Evolutionary conservation across 2,888 invertebrate genomes (phyloP), one percentile per base, ranked within the genome.

Genomic region (Chrysolina oricalcia): DNA sequence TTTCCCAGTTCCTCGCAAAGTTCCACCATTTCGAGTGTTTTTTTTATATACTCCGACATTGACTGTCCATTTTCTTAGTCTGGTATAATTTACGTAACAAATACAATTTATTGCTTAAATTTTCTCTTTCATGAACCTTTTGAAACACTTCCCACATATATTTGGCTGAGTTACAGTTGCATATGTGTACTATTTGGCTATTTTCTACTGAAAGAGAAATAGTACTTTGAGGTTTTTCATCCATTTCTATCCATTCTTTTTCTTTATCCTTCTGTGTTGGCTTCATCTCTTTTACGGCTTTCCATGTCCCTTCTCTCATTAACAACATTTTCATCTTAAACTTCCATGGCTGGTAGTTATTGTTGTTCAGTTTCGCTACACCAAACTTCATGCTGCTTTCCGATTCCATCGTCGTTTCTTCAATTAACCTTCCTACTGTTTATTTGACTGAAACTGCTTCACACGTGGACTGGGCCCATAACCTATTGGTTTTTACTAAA

Each of bases 131-230:
- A 15, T 35, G 63, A 35, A 63, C 63, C 17, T 40, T 63, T 35
- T 63, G 35, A 11, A 35, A 17, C 35, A 63, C 23, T 23, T 35
- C 62, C 35, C 35, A 35, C 11, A 62, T 62, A 15, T 62, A 27
- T 23, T 63, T 40, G 11, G 63, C 35, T 35, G 63, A 63, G n/a
- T 3, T 63, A 35, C 63, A 40, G 15, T 56, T 56, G 23, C 56
- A 21, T 3, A 56, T 56, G 27, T 27, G 27, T 27, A 27, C 27
- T 27, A 15, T 56, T 10, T 11, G 56, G 5, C 13, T 23, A 15
- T 56, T 56, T 23, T 56, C 56, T 2, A 63, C 56, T 35, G 35
- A 63, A 17, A 40, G 63, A n/a, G 40, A 35, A 40, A 63, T 63
- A 19, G 63, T 41, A 3, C 35, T 35, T 8, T 35, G 35, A 35